Evolutionary conservation across 1,140 invertebrate genomes (phyloP).

Genomic region (Drosophila pectinifera): DNA sequence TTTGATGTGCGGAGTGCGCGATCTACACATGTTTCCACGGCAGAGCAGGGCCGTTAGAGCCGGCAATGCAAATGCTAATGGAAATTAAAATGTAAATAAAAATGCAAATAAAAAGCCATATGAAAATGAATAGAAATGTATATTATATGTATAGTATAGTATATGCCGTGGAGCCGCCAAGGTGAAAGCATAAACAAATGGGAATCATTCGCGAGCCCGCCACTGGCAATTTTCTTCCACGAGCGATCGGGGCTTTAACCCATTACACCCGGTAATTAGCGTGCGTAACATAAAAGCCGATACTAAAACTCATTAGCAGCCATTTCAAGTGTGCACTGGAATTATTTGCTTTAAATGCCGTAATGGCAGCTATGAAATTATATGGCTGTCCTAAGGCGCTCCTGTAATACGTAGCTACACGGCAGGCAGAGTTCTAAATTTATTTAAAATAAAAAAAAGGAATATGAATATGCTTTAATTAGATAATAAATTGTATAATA

Average conservation of each 20-base stretch:
- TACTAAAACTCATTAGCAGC: constrained; percentile 72
- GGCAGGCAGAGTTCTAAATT: background rate
- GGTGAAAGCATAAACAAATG: constrained; percentile 32
- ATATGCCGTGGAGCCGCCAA: constrained; percentile 25
- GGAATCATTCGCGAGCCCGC: constrained; percentile 16
- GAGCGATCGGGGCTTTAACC: constrained; percentile 32
- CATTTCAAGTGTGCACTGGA: constrained; percentile 53
- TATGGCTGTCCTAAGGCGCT: background rate
- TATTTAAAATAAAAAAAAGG: background rate
- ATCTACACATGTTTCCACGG: constrained; percentile 61
- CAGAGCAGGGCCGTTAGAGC: constrained; percentile 29
- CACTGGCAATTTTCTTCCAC: constrained; percentile 33
- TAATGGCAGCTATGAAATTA: constrained; percentile 25
- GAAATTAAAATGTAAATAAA: constrained; percentile 18
- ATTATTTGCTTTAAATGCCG: constrained; percentile 20
- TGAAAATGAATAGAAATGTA: constrained; percentile 42
- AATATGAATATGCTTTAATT: background rate
- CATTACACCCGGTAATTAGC: constrained; percentile 66
- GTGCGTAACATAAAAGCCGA: constrained; percentile 48
- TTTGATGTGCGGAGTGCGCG: constrained; percentile 52
- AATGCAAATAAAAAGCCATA: constrained; percentile 35
- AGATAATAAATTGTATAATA: constrained; percentile 1
- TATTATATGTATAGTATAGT: too few relatives aligned
- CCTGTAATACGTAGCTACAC: constrained; percentile 11
- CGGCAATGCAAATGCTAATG: constrained; percentile 49